Percentiles rank a stretch among this genome's conserved stretches.
Conservation (phyloP, 2,797 vertebrate species). For the Phataginus tetradactyla region DNA sequence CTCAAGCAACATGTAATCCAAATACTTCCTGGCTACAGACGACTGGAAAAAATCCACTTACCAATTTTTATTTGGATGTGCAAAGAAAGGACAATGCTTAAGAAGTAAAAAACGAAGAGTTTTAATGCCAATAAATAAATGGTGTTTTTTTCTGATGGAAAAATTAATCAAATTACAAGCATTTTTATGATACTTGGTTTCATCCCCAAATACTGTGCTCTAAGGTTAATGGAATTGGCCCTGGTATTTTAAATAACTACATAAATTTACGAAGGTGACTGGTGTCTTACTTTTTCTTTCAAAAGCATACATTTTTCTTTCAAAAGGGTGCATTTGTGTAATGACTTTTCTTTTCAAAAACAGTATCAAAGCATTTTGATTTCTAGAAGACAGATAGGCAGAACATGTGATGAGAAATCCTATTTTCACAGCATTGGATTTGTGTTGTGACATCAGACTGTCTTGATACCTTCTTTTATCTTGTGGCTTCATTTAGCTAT, state of each 20-base stretch:
- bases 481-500: background rate
- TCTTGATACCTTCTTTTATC: background rate
- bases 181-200: background rate
- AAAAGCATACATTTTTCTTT: background rate
- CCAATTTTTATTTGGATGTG: background rate
- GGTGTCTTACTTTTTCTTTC: background rate
- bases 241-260: background rate
- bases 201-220: background rate
- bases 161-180: background rate
- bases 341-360: slow-evolving; percentile 41
- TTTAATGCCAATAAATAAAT: background rate
- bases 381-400: background rate
- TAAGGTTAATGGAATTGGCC: background rate
- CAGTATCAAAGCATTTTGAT: slow-evolving; percentile 17
- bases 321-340: background rate
- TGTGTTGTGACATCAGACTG: background rate
- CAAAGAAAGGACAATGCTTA: background rate
- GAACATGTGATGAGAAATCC: background rate
- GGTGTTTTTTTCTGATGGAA: background rate
- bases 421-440: background rate
- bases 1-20: background rate
- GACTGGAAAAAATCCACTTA: background rate
- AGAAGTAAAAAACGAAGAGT: background rate
- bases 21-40: background rate
- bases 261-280: background rate